phyloP scores from a whole-genome alignment of 2,113 vertebrate species.

The Chionis minor region DNA sequence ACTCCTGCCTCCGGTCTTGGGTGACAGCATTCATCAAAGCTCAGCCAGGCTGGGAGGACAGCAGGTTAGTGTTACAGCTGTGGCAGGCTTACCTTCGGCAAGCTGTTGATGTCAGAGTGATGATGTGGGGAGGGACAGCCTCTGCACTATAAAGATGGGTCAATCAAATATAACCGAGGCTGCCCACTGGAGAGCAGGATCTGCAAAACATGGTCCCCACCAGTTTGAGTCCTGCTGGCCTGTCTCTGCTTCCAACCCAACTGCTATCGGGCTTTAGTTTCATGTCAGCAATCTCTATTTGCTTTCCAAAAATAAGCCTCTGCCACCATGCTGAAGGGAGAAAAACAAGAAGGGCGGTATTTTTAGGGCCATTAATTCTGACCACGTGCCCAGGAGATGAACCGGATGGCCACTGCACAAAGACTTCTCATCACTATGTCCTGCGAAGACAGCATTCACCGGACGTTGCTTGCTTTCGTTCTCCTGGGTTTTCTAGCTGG shows the following conservation, averaged over 20 bases:
- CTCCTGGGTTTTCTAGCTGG: slow-evolving; percentile 85
- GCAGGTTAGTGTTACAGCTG: slow-evolving; percentile 77
- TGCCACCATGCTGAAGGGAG: slow-evolving; percentile 93
- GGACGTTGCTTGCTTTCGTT: slow-evolving; percentile 83
- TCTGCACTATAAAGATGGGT: slow-evolving; percentile 81
- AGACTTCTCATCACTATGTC: slow-evolving; percentile 94
- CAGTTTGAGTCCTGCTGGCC: slow-evolving; percentile 76
- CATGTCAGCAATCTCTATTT: slow-evolving; percentile 88
- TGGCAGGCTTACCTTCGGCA: slow-evolving; percentile 72
- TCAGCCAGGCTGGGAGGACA: slow-evolving; percentile 30
- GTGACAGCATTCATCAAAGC: slow-evolving; percentile 64
- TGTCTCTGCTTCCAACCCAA: slow-evolving; percentile 77
- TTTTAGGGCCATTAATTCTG: slow-evolving; percentile 97
- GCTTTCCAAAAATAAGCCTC: slow-evolving; percentile 95
- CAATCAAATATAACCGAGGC: slow-evolving; percentile 71
- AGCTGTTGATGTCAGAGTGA: slow-evolving; percentile 82
- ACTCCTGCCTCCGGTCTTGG: slow-evolving; percentile 68
- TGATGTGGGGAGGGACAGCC: slow-evolving; percentile 79
- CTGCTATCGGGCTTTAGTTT: slow-evolving; percentile 83
- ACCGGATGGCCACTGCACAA: slow-evolving; percentile 90
- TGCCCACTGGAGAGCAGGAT: slow-evolving; percentile 70
- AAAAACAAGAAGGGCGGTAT: slow-evolving; percentile 96
- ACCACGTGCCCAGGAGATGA: slow-evolving; percentile 96
- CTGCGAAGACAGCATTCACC: slow-evolving; percentile 82
- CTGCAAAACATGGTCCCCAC: slow-evolving; percentile 87